phyloP scores from a whole-genome alignment of 1,140 invertebrate genomes.

The Panulirus ornatus region DNA sequence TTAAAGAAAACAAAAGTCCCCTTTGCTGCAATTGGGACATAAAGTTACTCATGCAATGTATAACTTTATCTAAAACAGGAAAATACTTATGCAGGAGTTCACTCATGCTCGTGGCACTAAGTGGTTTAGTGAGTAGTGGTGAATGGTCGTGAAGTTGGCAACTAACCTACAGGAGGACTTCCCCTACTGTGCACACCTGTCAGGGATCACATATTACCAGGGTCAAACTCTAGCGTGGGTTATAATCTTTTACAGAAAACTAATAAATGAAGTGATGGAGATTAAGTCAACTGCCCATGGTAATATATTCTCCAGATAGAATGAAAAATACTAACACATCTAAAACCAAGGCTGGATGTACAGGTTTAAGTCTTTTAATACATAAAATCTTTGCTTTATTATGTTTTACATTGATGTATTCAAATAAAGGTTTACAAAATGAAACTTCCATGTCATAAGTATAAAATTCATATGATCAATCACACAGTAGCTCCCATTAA shows the following conservation, averaged over 20 bases:
- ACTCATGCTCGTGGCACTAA: slow-evolving; percentile 45
- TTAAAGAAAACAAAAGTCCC: background rate
- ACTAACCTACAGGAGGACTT: slow-evolving; percentile 61
- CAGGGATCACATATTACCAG: slow-evolving; percentile 51
- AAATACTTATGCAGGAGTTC: slow-evolving; percentile 49
- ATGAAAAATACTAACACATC: background rate
- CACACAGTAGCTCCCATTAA: no score
- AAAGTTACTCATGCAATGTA: background rate
- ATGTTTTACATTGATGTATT: no score
- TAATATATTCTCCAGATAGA: background rate
- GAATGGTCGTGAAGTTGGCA: slow-evolving; percentile 46
- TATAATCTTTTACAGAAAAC: background rate
- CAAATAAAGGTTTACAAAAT: no score
- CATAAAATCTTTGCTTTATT: no score
- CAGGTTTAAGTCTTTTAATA: no score
- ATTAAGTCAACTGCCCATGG: background rate
- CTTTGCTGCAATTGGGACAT: background rate
- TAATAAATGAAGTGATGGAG: background rate
- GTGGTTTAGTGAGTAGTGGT: slow-evolving; percentile 33
- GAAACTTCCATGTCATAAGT: no score
- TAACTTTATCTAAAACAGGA: slow-evolving; percentile 8
- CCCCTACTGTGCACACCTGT: slow-evolving; percentile 57
- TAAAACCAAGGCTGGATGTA: background rate
- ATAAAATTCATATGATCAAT: no score
- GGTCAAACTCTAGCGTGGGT: background rate